These are phyloP conservation scores for Percina caprodes DNA, from an alignment of 2,113 vertebrate species.

Conservation along the genomic window DNA sequence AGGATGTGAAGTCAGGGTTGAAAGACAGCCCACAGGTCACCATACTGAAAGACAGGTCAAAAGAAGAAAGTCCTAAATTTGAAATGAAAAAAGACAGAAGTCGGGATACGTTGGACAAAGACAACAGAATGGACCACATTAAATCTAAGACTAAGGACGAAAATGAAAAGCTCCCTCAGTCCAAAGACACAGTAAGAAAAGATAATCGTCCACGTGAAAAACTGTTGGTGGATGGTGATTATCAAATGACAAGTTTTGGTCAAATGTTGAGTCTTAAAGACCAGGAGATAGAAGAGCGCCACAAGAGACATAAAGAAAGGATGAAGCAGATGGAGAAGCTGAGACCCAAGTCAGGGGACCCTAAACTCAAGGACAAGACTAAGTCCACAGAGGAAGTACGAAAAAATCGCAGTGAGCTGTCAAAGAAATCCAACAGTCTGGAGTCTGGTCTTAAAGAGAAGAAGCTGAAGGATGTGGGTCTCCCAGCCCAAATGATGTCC, in stretches of 20 bases:
- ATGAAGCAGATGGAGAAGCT: slow-evolving; percentile 99
- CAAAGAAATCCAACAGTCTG: slow-evolving; percentile 86
- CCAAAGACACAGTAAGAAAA: slow-evolving; percentile 88
- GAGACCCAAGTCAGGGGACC: slow-evolving; percentile 93
- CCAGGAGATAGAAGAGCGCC: slow-evolving; percentile 94
- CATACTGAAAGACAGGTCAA: slow-evolving; percentile 88
- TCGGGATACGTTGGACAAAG: slow-evolving; percentile 90
- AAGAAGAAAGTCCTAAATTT: slow-evolving; percentile 90
- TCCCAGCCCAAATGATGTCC: slow-evolving; percentile 84
- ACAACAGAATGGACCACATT: slow-evolving; percentile 85
- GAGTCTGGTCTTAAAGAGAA: slow-evolving; percentile 91
- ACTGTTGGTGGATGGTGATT: slow-evolving; percentile 93
- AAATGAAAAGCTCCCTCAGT: slow-evolving; percentile 87
- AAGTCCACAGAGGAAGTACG: slow-evolving; percentile 89
- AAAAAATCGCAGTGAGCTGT: slow-evolving; percentile 88
- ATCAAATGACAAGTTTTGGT: slow-evolving; percentile 98
- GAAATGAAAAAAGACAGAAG: slow-evolving; percentile 90
- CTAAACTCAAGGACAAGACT: slow-evolving; percentile 92
- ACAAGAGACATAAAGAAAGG: slow-evolving; percentile 96
- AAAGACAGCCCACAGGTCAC: slow-evolving; percentile 88
- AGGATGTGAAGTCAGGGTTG: slow-evolving; percentile 87
- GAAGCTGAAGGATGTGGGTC: slow-evolving; percentile 89
- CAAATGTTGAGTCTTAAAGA: slow-evolving; percentile 98
- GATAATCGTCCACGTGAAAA: slow-evolving; percentile 93
- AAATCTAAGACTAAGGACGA: slow-evolving; percentile 90